Evolutionary conservation across 2,797 vertebrate species (phyloP).

Genomic region (Streptopelia turtur): DNA sequence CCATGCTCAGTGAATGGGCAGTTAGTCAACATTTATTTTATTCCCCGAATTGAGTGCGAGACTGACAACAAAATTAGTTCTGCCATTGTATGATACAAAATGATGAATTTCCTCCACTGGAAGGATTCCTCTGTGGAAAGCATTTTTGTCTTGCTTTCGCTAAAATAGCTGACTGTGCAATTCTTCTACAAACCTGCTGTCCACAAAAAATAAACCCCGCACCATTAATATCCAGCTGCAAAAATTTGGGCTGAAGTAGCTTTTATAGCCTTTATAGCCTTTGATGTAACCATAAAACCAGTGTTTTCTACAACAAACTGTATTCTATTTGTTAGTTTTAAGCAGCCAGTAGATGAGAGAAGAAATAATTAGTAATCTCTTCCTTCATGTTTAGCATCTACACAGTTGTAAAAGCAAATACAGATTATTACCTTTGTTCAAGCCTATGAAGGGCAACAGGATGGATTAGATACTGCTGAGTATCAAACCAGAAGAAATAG

Average conservation of each 20-base stretch:
- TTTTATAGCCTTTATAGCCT: background rate
- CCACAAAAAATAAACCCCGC: background rate
- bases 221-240: constrained; percentile 18
- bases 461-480: background rate
- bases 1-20: background rate
- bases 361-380: background rate
- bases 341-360: background rate
- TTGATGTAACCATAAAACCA: background rate
- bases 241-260: background rate
- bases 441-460: background rate
- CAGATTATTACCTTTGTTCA: background rate
- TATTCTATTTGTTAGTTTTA: constrained; percentile 1
- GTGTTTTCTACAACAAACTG: background rate
- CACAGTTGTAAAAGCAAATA: background rate
- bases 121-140: background rate
- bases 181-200: background rate
- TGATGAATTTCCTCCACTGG: background rate
- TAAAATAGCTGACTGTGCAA: background rate
- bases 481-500: background rate
- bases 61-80: background rate
- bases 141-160: background rate
- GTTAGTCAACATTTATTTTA: background rate
- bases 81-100: background rate
- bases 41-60: background rate
- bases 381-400: background rate